These are phyloP conservation scores for Tenthredo mesomela DNA, from an alignment of 2,888 invertebrate genomes.

Conservation along the genomic window DNA sequence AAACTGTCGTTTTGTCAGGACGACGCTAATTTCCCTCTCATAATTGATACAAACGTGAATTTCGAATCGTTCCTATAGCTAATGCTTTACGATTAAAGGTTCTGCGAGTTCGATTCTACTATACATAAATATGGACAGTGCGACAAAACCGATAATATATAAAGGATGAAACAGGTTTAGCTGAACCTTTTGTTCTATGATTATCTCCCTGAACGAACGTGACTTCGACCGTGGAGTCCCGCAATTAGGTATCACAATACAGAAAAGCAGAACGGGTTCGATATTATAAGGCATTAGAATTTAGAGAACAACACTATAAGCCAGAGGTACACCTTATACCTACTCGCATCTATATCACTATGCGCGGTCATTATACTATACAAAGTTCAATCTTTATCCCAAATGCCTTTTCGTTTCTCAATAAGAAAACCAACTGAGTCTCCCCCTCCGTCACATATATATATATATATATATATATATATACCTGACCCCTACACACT, in stretches of 20 bases:
- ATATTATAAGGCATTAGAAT: background rate
- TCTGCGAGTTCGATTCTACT: too few relatives aligned
- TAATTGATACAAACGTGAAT: too few relatives aligned
- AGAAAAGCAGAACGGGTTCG: background rate
- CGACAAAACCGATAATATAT: background rate
- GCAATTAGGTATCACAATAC: background rate
- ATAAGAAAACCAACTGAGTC: background rate
- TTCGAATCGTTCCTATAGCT: too few relatives aligned
- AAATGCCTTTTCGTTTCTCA: background rate
- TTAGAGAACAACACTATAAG: background rate
- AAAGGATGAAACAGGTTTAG: background rate
- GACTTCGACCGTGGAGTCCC: background rate
- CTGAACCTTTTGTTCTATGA: slow-evolving; percentile 31
- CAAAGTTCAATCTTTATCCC: background rate
- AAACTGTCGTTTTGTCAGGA: background rate
- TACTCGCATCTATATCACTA: background rate
- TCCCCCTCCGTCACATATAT: too few relatives aligned
- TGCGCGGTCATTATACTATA: slow-evolving; percentile 17
- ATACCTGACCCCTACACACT: background rate
- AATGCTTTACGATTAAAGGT: too few relatives aligned
- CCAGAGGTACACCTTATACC: background rate
- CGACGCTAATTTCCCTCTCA: too few relatives aligned
- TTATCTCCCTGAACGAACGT: slow-evolving; percentile 4
- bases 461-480: too few relatives aligned
- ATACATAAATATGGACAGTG: too few relatives aligned